These are phyloP conservation scores for Hepsetus odoe DNA, from an alignment of 2,113 vertebrate genomes.

Conservation along the genomic window DNA sequence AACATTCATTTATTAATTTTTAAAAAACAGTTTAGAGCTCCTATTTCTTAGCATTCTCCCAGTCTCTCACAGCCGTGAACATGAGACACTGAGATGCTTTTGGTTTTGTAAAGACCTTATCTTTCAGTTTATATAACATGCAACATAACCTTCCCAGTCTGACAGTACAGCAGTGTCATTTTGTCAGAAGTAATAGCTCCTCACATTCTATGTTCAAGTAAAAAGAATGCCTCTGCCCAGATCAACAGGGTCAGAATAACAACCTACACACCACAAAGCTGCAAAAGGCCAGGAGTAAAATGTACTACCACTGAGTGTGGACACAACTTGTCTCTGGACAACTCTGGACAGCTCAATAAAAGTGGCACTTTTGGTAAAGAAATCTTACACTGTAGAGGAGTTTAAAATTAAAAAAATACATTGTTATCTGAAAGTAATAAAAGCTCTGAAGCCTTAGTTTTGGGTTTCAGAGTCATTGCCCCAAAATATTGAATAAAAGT, in stretches of 20 bases:
- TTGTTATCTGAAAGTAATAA: no score
- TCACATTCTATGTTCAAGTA: background rate
- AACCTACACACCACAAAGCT: background rate
- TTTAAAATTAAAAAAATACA: no score
- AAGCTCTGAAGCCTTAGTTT: no score
- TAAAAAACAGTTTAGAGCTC: no score
- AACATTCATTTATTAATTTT: no score
- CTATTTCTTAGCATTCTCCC: background rate
- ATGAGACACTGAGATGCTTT: background rate
- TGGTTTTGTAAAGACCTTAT: background rate
- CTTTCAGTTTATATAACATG: background rate
- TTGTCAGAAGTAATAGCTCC: background rate
- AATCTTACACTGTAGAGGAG: no score
- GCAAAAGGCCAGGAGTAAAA: background rate
- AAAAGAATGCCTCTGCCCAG: background rate
- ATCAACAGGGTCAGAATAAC: background rate
- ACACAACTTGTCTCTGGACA: no score
- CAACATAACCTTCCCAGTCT: background rate
- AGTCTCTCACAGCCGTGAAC: background rate
- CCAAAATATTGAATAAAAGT: no score
- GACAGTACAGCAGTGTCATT: background rate
- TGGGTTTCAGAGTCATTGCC: no score
- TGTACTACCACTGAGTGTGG: background rate
- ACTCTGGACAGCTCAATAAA: no score
- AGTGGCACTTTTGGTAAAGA: no score